phyloP scores from a whole-genome alignment of 2,888 invertebrate species.

The Danaus chrysippus region DNA sequence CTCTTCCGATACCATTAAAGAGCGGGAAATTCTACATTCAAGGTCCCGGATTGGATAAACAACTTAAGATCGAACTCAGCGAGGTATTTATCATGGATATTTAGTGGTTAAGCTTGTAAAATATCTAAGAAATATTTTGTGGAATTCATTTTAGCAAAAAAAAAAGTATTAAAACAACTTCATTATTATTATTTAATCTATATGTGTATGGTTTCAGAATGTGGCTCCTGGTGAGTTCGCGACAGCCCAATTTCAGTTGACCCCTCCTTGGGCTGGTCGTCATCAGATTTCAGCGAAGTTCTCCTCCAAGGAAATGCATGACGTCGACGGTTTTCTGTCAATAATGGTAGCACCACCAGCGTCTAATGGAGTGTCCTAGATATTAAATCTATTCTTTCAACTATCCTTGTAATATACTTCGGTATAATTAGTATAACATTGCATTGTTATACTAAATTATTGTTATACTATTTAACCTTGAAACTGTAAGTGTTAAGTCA shows the following conservation, averaged over 20 bases:
- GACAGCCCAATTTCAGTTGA: slow-evolving; percentile 85
- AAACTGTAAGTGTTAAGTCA: no score
- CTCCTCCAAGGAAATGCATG: slow-evolving; percentile 90
- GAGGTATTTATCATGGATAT: slow-evolving; percentile 65
- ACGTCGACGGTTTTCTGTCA: slow-evolving; percentile 92
- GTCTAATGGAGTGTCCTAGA: slow-evolving; percentile 48
- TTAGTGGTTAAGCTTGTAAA: neutral
- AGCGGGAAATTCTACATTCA: slow-evolving; percentile 90
- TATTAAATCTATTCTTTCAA: neutral
- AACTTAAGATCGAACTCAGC: slow-evolving; percentile 83
- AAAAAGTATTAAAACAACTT: neutral
- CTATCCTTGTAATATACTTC: neutral
- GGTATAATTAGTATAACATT: no score
- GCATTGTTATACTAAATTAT: no score
- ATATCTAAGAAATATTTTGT: no score
- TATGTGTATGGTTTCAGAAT: slow-evolving; percentile 50
- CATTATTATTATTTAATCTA: neutral
- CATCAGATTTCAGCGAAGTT: slow-evolving; percentile 93
- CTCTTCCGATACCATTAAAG: slow-evolving; percentile 87
- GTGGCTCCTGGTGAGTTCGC: slow-evolving; percentile 84
- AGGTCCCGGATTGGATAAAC: slow-evolving; percentile 88
- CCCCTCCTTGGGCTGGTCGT: slow-evolving; percentile 87
- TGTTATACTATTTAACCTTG: no score
- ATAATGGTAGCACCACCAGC: slow-evolving; percentile 81
- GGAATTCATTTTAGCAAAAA: neutral